Base-by-base conservation (phyloP, 2,888 invertebrate species). In the Gastrophysa polygoni region DNA sequence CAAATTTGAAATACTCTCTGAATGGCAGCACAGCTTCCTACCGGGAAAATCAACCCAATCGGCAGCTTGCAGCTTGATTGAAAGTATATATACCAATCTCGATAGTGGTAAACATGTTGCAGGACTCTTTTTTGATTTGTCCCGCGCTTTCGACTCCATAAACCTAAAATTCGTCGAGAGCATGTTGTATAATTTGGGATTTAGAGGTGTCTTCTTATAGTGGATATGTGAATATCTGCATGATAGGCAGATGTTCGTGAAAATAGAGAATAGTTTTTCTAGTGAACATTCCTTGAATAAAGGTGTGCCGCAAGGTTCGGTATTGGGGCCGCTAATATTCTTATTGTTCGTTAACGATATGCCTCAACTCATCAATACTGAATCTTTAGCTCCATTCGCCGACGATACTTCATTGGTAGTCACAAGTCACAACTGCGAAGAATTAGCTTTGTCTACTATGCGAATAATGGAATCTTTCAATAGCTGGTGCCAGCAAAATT, bases 1-100 rank as follows among this genome's bases (percentile, higher is more conserved):
- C 18, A 46, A 46, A 46, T 46, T 46, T 18, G 46, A 8, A 18
- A 18, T 21, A 46, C 46, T 46, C 11, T 52, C 17, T 10, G 17
- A 24, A 38, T 55, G 46, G 1, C 46, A 55, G 20, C 55, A 55
- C 14, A 46, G 55, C 16, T 43, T 55, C 46, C 46, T 38, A 16
- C 10, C 34, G 10, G 54, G 54, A 11, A 54, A 38, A 38, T 54
- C 54, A 7, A 54, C 54, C 18, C 38, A 54, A 24, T 38, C 54
- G 38, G 54, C 38, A 43, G 54, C 32, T 10, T 54, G 38, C 2
- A 11, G 3, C n/a, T 10, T 54, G n/a, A 16, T 34, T 28, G 29
- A 51, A 16, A n/a, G 14, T n/a, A 29, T 51, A n/a, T 28, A 51
- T 29, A 16, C 7, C 18, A 4, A 8, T 51, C n/a, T 38, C 2